Evolutionary conservation across 2,797 vertebrate species (phyloP).

Genomic region (Phaenicophaeus curvirostris): DNA sequence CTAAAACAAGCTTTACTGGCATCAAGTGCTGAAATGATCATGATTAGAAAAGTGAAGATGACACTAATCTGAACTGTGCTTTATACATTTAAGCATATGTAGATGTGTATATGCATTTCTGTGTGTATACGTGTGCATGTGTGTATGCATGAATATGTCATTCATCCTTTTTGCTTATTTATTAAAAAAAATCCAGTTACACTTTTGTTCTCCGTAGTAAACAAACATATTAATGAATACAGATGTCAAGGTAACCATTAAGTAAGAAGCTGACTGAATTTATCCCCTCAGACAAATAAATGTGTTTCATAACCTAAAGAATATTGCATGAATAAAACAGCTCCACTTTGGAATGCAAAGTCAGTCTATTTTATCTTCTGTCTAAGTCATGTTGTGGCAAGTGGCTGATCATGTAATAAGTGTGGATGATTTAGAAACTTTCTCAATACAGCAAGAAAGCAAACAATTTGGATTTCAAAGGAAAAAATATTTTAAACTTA

Average conservation of each 20-base stretch:
- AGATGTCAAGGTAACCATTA: background rate
- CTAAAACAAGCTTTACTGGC: background rate
- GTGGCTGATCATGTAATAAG: background rate
- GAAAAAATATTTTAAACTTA: background rate
- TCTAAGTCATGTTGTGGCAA: background rate
- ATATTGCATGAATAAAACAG: fast-evolving
- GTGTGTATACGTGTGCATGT: fast-evolving
- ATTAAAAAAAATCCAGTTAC: background rate
- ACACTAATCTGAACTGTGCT: background rate
- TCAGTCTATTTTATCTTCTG: background rate
- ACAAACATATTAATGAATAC: background rate
- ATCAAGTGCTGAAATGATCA: background rate
- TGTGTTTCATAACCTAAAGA: background rate
- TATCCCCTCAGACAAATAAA: background rate
- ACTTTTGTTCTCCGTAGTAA: background rate
- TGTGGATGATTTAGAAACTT: background rate
- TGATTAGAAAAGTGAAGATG: background rate
- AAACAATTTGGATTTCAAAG: background rate
- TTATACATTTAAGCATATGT: background rate
- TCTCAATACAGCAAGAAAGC: background rate
- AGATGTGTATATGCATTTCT: background rate
- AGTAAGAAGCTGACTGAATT: background rate
- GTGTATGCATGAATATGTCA: too few relatives aligned
- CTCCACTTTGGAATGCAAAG: background rate
- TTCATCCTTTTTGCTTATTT: background rate